Conservation (phyloP, 1,140 invertebrate species). For the Euura lappo region DNA sequence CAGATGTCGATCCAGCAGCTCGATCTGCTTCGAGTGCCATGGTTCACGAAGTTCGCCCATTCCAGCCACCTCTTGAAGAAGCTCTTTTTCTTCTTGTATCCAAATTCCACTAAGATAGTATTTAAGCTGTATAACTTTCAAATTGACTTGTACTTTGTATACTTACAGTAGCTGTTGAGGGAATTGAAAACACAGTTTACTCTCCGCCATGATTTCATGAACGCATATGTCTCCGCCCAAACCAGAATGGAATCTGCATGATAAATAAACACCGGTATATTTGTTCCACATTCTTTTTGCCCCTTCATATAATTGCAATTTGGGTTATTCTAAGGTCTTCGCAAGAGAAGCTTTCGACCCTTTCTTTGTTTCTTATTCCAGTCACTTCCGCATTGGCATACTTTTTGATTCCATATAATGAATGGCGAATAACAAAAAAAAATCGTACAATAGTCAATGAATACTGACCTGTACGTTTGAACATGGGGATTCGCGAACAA, state of each 20-base stretch:
- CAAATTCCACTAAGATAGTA: conserved; percentile 75
- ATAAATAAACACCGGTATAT: conserved; percentile 3
- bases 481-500: conserved; percentile 80
- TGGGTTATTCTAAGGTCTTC: too few relatives aligned
- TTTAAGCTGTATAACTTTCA: conserved; percentile 12
- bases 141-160: conserved; percentile 17
- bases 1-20: conserved; percentile 83
- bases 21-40: conserved; percentile 83
- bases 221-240: conserved; percentile 90
- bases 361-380: too few relatives aligned
- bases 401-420: too few relatives aligned
- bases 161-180: conserved; percentile 90
- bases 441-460: neutral
- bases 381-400: too few relatives aligned
- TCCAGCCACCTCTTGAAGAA: conserved; percentile 86
- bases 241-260: conserved; percentile 79
- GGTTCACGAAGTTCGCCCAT: conserved; percentile 85
- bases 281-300: neutral
- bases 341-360: too few relatives aligned
- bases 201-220: conserved; percentile 93
- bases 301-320: neutral
- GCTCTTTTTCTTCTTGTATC: conserved; percentile 91
- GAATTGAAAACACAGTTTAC: conserved; percentile 82
- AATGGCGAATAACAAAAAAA: too few relatives aligned
- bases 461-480: conserved; percentile 75